These are phyloP conservation scores for Cetonia aurata DNA, from an alignment of 2,888 invertebrate genomes.

Conservation along the genomic window DNA sequence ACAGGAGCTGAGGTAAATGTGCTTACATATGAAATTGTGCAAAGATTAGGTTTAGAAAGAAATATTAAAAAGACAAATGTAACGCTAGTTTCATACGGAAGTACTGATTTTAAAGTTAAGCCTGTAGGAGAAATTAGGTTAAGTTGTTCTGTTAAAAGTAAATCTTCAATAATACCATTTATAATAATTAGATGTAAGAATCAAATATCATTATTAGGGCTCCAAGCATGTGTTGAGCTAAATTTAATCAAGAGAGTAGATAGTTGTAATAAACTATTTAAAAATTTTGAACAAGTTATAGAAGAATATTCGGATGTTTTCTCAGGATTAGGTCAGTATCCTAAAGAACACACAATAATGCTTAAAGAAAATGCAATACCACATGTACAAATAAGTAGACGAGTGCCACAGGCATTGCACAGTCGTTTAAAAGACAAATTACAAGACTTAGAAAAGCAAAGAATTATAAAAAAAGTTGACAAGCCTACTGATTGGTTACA, in stretches of 20 bases:
- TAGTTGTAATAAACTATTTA: no score
- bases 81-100: conserved; percentile 3
- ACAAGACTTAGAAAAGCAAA: neutral
- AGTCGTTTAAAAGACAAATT: conserved; percentile 2
- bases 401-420: neutral
- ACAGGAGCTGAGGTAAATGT: no score
- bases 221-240: no score
- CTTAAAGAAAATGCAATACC: neutral
- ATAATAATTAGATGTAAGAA: no score
- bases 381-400: neutral
- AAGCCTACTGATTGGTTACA: neutral
- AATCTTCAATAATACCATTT: no score
- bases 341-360: no score
- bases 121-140: conserved; percentile 11
- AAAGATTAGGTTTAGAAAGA: neutral
- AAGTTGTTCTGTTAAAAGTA: neutral
- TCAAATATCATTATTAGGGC: no score
- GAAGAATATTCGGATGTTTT: no score
- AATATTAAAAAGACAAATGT: neutral
- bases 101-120: conserved; percentile 6
- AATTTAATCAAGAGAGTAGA: no score
- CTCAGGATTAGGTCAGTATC: no score
- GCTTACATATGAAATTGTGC: no score
- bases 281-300: no score
- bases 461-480: neutral